Base-by-base conservation (phyloP, 2,113 vertebrate genomes). In the Ameiurus melas region DNA sequence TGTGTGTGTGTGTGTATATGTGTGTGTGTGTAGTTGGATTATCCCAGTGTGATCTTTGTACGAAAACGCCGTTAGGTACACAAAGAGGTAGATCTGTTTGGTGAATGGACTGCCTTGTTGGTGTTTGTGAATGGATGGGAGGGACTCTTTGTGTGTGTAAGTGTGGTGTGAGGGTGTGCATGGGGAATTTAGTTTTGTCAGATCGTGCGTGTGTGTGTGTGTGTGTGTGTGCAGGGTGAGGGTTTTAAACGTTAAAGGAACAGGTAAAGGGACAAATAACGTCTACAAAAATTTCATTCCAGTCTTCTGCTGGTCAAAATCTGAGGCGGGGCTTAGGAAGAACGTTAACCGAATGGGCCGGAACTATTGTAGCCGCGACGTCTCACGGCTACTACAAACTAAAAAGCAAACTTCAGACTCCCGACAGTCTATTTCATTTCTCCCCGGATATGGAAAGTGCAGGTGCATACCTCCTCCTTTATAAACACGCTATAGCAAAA, bases 41-140 rank as follows among this genome's bases (percentile, higher is more conserved):
- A 71, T 86, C 78, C 86, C 89, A 84, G 82, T 77, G 83, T 85
- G 82, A 81, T 86, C 87, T 87, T 85, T 90, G 62, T 80, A 89
- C 68, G 64, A 85, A 89, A 87, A 87, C 85, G 70, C 64, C 77
- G 53, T 86, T 77, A 86, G 79, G 33, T 77, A 88, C 62, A 84
- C 89, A 86, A 85, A 85, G 75, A 66, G 20, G 82, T 75, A 60
- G 16, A 25, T 53, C 25, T 78, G 57, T 53, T 57, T 79, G 47
- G 36, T 88, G 87, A 88, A 88, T 88, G 73, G 83, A 58, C 47
- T 64, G 82, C 82, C 81, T 84, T 90, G 77, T 90, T 91, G 81
- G 73, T 75, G 58, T 91, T 75, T 60, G 73, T 86, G 71, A 78
- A 90, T 89, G 71, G 86, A 90, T 83, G 25, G 58, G 64, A 53